phyloP scores from a whole-genome alignment of 2,888 invertebrate genomes.

The Xylota sylvarum region DNA sequence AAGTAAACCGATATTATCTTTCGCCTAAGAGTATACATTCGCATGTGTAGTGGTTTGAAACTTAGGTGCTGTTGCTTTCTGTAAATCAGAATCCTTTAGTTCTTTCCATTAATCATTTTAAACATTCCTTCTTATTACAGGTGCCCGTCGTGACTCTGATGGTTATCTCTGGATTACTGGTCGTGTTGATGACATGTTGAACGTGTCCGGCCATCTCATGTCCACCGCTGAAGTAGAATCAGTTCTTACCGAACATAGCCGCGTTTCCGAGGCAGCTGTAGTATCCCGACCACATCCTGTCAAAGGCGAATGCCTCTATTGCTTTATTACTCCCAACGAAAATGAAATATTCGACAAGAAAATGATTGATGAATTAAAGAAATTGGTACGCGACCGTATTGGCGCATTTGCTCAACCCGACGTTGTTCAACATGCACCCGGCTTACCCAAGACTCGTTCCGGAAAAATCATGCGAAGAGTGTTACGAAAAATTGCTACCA shows the following conservation, averaged over 20 bases:
- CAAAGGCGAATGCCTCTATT: slow-evolving; percentile 98
- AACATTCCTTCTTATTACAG: slow-evolving; percentile 86
- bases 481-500: slow-evolving; percentile 95
- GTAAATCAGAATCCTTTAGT: no score
- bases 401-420: slow-evolving; percentile 99
- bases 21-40: no score
- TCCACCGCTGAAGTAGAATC: slow-evolving; percentile 98
- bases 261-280: slow-evolving; percentile 97
- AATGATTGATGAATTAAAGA: slow-evolving; percentile 90
- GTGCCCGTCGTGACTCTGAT: slow-evolving; percentile 95
- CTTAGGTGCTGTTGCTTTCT: no score
- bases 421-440: slow-evolving; percentile 96
- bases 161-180: slow-evolving; percentile 99
- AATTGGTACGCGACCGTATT: slow-evolving; percentile 94
- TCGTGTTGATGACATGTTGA: slow-evolving; percentile 99
- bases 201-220: slow-evolving; percentile 99
- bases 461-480: slow-evolving; percentile 99
- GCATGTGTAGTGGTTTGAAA: no score
- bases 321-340: slow-evolving; percentile 96
- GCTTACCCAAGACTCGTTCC: slow-evolving; percentile 97
- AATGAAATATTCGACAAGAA: slow-evolving; percentile 89
- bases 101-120: no score
- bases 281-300: slow-evolving; percentile 97
- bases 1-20: slow-evolving; percentile 80
- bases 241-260: slow-evolving; percentile 90